Evolutionary conservation across 2,888 invertebrate species (phyloP), one percentile per base, ranked within the genome.

Genomic region (Gnatocerus cornutus): DNA sequence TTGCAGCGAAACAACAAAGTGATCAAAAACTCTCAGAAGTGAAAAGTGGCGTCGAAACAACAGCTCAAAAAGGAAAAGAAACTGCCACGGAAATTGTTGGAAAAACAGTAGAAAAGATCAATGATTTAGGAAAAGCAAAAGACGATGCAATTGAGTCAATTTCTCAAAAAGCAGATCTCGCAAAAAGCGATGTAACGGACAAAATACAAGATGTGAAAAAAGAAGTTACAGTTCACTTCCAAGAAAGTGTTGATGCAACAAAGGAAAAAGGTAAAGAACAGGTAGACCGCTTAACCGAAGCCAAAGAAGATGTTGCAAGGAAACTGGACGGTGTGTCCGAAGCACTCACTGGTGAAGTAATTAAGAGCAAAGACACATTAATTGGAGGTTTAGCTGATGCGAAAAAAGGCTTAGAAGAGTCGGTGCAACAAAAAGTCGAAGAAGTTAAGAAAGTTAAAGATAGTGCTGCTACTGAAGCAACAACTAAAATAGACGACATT

Each of bases 211-310:
- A 43, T 43, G 3, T 3, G 7, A 43, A 10, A 7, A n/a, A 43
- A 12, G 4, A 5, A 43, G 43, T 12, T 10, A 0, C 43, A 16
- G 13, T 6, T 10, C 10, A 46, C 6, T 6, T 46, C 10, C 56
- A 62, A 5, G n/a, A 8, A 50, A 30, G 3, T 53, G 7, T 13
- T 27, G 3, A 63, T 45, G 3, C 8, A 67, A 37, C 33, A 10
- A 74, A 43, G 46, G 66, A 67, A 45, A 30, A 16, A 13, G 30
- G 29, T 4, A 52, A 64, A 10, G 65, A 50, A n/a, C 69, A 53
- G 46, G 64, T 48, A 12, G 16, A 63, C 65, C 21, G 50, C 52
- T 43, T 50, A 27, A 13, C 55, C 29, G 65, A 64, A 50, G 58
- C 27, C 16, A 58, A 58, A 7, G 58, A 58, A 0, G 10, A n/a